These are phyloP conservation scores for Corythornis leucogaster DNA, from an alignment of 2,797 vertebrate genomes.

Conservation along the genomic window DNA sequence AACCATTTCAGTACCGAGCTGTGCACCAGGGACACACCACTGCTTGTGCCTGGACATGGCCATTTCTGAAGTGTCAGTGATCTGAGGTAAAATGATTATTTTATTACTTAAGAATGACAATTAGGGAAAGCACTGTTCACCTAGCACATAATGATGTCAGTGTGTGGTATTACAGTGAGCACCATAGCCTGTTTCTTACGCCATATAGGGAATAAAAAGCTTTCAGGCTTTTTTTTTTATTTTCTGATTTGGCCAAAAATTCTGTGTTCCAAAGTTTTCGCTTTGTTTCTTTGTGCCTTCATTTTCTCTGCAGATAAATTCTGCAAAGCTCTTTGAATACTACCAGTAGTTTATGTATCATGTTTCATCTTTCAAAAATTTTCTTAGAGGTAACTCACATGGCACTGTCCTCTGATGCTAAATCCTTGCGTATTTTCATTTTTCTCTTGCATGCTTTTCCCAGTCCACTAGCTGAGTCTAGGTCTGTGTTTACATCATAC, in stretches of 20 bases:
- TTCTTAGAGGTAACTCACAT: background rate
- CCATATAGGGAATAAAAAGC: constrained; percentile 11
- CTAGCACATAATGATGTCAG: constrained; percentile 41
- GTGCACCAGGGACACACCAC: background rate
- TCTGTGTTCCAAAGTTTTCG: background rate
- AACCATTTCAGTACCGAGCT: constrained; percentile 45
- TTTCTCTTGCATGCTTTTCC: constrained; percentile 7
- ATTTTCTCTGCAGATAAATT: background rate
- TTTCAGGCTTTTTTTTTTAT: background rate
- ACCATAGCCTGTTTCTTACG: constrained; percentile 12
- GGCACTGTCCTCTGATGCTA: background rate
- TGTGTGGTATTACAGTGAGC: constrained; percentile 27
- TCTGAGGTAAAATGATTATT: constrained; percentile 42
- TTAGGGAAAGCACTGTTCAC: constrained; percentile 58
- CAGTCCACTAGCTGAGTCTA: constrained; percentile 22
- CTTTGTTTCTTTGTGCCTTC: constrained; percentile 12
- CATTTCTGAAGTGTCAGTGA: constrained; percentile 13
- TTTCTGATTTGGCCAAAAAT: background rate
- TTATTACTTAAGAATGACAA: constrained; percentile 44
- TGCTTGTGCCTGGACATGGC: background rate
- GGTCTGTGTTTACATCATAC: background rate
- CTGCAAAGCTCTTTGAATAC: background rate
- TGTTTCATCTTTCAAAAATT: background rate
- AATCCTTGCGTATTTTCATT: constrained; percentile 23
- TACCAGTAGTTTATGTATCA: background rate